Percentiles rank a stretch among this genome's conserved stretches.
phyloP scores from a whole-genome alignment of 30 jellyfish, hydroid and myxozoan species.

The Pseudorhiza aurosa region DNA sequence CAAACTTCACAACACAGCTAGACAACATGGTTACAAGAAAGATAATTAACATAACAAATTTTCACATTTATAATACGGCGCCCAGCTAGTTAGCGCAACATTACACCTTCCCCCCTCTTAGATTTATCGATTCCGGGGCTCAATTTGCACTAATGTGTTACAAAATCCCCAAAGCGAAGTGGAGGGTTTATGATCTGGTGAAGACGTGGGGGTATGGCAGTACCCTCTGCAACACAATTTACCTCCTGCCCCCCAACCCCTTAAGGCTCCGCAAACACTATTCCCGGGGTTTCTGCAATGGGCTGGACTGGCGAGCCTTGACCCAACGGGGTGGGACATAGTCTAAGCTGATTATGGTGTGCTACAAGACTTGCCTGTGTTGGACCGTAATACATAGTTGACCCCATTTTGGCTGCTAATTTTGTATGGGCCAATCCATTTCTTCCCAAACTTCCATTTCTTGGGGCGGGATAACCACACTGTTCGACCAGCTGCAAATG shows the following conservation, averaged over 20 bases:
- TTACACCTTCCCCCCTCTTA: constrained; percentile 42
- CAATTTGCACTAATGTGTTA: constrained; percentile 42
- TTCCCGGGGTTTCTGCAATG: constrained; percentile 44
- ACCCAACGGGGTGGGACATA: constrained; percentile 36
- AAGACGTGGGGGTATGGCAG: constrained; percentile 53
- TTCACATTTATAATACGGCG: no score
- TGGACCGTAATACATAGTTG: constrained; percentile 43
- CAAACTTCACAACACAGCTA: no score
- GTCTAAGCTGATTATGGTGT: constrained; percentile 51
- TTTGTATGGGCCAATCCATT: constrained; percentile 57
- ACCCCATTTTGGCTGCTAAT: constrained; percentile 54
- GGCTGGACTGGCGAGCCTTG: constrained; percentile 39
- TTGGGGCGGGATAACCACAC: constrained; percentile 69
- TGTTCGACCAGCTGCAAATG: constrained; percentile 34
- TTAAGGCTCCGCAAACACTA: constrained; percentile 42
- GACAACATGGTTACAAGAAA: no score
- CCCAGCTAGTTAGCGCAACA: no score
- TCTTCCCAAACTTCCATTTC: constrained; percentile 60
- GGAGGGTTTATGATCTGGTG: constrained; percentile 74
- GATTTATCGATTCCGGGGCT: constrained; percentile 9
- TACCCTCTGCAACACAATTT: constrained; percentile 28
- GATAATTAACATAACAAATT: no score
- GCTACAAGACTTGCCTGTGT: constrained; percentile 21
- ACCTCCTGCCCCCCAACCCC: constrained; percentile 42
- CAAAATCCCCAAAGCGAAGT: constrained; percentile 65